Base-by-base conservation (phyloP, 1,140 invertebrate species). In the Sycobia sp. region DNA sequence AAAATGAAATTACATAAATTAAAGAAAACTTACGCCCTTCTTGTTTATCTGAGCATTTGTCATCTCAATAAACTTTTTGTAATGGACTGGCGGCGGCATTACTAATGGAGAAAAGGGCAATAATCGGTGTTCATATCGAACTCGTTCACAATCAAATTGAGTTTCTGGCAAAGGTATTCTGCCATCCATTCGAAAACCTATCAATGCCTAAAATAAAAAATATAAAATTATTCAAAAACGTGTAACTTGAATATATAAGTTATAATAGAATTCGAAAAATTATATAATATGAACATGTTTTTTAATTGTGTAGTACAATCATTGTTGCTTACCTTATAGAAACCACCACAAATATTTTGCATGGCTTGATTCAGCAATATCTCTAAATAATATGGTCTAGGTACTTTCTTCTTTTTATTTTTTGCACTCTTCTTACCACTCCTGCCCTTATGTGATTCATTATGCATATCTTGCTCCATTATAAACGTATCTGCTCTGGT, bases 51-150 rank as follows among this genome's bases (percentile, higher is more conserved):
- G 74, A 23, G 69, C 70, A n/a, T 70, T 82, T 4, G 82, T 78
- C 82, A 90, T 89, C 67, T 89, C 89, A 73, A 87, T 75, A 75
- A 93, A 95, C 81, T 96, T 93, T 47, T 86, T 83, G 78, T 96
- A 96, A 69, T 91, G 90, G 23, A 97, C 92, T 10, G 92, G 91
- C 0, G 95, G 94, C 16, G 96, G 96, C 0, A 92, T 92, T n/a
- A 91, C 83, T 3, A 97, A 85, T 25, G 88, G 87, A 20, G 88
- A 88, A 75, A 98, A 95, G 7, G 96, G 93, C 11, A 90, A 86
- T 84, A 98, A 94, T 60, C 96, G 87, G 66, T 97, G 95, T 73
- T 96, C 93, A 78, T 97, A 98, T 36, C 96, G 87, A 13, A 97
- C 93, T 73, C 92, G 87, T 81, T 98, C 96, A 73, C 89, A 93